These are phyloP conservation scores for Neria commutata DNA, from an alignment of 2,888 invertebrate species.

Conservation along the genomic window DNA sequence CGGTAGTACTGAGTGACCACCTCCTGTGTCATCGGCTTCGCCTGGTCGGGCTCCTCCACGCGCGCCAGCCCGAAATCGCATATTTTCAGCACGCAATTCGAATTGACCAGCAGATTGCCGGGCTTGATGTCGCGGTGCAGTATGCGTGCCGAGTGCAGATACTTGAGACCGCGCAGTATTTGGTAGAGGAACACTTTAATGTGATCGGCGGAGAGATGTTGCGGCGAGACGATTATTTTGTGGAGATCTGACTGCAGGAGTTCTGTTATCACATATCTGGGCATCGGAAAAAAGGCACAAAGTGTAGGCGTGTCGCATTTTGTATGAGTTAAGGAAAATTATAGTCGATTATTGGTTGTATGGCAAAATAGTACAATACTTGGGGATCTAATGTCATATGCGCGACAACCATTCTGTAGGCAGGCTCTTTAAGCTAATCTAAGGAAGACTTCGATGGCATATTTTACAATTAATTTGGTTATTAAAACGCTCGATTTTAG, in stretches of 20 bases:
- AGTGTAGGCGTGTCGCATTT: too few relatives aligned
- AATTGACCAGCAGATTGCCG: constrained; percentile 97
- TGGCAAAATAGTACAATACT: too few relatives aligned
- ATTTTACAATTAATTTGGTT: too few relatives aligned
- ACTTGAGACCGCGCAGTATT: constrained; percentile 98
- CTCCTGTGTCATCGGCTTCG: constrained; percentile 98
- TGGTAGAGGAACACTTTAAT: constrained; percentile 99
- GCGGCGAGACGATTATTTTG: constrained; percentile 99
- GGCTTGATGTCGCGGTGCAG: constrained; percentile 99
- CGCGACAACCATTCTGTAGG: too few relatives aligned
- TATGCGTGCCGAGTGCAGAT: constrained; percentile 97
- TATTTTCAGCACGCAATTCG: constrained; percentile 99
- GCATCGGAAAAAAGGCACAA: too few relatives aligned
- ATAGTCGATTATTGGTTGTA: too few relatives aligned
- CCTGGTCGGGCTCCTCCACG: constrained; percentile 93
- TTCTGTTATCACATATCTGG: constrained; percentile 98
- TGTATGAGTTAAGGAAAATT: too few relatives aligned
- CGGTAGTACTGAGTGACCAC: constrained; percentile 99
- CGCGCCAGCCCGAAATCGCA: constrained; percentile 99
- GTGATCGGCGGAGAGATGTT: constrained; percentile 98
- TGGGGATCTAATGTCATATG: too few relatives aligned
- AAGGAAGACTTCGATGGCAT: too few relatives aligned
- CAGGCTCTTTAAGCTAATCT: too few relatives aligned
- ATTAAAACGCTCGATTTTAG: too few relatives aligned
- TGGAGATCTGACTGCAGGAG: constrained; percentile 99